Base-by-base conservation (phyloP, 2,113 vertebrate genomes). In the Rhipidura dahli region DNA sequence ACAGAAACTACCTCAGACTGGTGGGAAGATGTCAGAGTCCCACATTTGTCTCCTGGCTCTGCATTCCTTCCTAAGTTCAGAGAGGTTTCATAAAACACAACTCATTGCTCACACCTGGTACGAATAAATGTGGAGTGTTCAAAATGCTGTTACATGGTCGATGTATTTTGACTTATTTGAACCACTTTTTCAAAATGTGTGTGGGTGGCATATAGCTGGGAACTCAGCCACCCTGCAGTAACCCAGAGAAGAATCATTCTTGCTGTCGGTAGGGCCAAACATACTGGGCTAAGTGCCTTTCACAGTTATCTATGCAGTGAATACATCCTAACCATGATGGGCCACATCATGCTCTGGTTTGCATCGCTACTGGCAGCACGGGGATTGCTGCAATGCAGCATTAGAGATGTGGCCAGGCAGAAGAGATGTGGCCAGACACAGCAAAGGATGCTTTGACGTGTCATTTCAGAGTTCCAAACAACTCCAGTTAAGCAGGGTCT, bases 81-180 rank as follows among this genome's bases (percentile, higher is more conserved):
- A 71, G 40, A 37, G 23, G n/a, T 47, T 70, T 60, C 23, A 8
- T 57, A 49, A 80, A 92, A 81, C 27, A 50, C 15, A 5, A 5
- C 31, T 49, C 71, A 23, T 7, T 68, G 47, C 57, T 82, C 49
- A 33, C 51, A 53, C 5, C 60, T 33, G 53, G 6, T 15, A 37
- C 0, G 0, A 89, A 71, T 33, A 53, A 84, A 54, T 1, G 1
- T 9, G 42, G 26, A 70, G 18, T 3, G 13, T 45, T 82, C 49
- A 79, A 81, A 72, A 45, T 6, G 50, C 21, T 11, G 30, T 14
- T 60, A 54, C 11, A 30, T 5, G 2, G 6, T 10, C 40, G 30
- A 93, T 22, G 9, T 11, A 40, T 68, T 60, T 82, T 60, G 57
- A 71, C n/a, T 64, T 50, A 63, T 6, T 44, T 33, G 45, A 83